Evolutionary conservation across 1,140 invertebrate species (phyloP).

Genomic region (Samia ricini): DNA sequence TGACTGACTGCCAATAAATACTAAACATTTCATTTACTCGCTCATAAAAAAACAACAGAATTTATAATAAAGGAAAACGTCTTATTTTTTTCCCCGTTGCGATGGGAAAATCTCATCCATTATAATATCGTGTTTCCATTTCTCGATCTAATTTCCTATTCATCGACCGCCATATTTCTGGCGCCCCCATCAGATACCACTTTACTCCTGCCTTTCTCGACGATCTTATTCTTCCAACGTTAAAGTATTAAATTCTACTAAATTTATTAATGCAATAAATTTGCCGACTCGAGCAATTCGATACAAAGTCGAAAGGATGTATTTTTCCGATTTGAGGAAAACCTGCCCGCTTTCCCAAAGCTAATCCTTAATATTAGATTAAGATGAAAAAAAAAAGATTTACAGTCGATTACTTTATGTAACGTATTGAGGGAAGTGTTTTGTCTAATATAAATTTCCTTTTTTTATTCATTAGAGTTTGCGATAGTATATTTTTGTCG

Average conservation of each 20-base stretch:
- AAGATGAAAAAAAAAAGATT: slow-evolving; percentile 31
- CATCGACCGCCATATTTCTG: slow-evolving; percentile 31
- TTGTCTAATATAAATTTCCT: background rate
- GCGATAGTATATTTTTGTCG: too few relatives aligned
- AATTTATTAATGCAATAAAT: background rate
- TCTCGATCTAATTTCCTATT: slow-evolving; percentile 31
- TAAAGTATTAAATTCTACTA: slow-evolving; percentile 1
- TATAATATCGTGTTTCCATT: slow-evolving; percentile 29
- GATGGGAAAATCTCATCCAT: slow-evolving; percentile 25
- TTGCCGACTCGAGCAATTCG: slow-evolving; percentile 19
- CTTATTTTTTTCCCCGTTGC: slow-evolving; percentile 4
- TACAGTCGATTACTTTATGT: slow-evolving; percentile 27
- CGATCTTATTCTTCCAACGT: background rate
- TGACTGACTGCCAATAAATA: background rate
- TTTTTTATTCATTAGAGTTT: background rate
- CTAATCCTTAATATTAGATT: slow-evolving; percentile 32
- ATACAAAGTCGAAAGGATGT: slow-evolving; percentile 24
- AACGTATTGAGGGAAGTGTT: slow-evolving; percentile 9
- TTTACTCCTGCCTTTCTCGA: too few relatives aligned
- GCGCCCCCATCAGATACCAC: slow-evolving; percentile 12
- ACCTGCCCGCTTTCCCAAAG: slow-evolving; percentile 17
- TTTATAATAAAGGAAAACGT: slow-evolving; percentile 9
- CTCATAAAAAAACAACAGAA: slow-evolving; percentile 14
- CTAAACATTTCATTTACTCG: background rate
- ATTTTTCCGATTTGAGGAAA: slow-evolving; percentile 27